Evolutionary conservation across 2,888 invertebrate genomes (phyloP), one percentile per base, ranked within the genome.

Genomic region (Penaeus monodon): DNA sequence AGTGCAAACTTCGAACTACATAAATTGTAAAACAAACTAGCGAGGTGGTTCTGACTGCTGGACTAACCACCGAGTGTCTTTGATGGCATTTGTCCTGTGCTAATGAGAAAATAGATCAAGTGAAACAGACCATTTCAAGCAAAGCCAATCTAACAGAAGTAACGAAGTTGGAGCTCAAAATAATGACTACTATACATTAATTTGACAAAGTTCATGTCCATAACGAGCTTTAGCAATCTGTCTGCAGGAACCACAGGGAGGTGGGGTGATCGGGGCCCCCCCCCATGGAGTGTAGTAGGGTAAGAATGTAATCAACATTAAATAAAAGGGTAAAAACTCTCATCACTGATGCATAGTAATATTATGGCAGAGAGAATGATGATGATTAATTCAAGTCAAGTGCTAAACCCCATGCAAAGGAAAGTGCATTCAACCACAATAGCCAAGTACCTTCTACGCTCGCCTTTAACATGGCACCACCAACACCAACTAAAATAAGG

Each of bases 401-500:
- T 88, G 84, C 83, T 80, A 80, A 88, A 84, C 83, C 86, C 82
- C 80, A 88, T 85, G 81, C 81, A 84, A 80, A 85, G 85, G 85
- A 88, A 86, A 85, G 86, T 86, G 88, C 86, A 86, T 82, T 84
- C 88, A 86, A 88, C 85, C 88, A 88, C 88, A 84, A 86, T 84
- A 88, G 86, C 86, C 85, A 86, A 85, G 89, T 88, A 89, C 89
- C 89, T 89, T 89, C 89, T 89, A 86, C 83, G 82, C 84, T 88
- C 81, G 88, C 88, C 89, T 89, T 89, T 89, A 89, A 88, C 86
- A 89, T 84, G 86, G 88, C 86, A 86, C 88, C 89, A 88, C 89
- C 89, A 86, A 89, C 89, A 89, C 89, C 89, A 88, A 89, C 89
- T 89, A 89, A 86, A 89, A 88, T 86, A 87, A 87, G 85, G 82